Percentiles rank a stretch among this genome's conserved stretches.
Conservation (phyloP, 92 coral and sea anemone species). For the Epizoanthus illoricatus region DNA sequence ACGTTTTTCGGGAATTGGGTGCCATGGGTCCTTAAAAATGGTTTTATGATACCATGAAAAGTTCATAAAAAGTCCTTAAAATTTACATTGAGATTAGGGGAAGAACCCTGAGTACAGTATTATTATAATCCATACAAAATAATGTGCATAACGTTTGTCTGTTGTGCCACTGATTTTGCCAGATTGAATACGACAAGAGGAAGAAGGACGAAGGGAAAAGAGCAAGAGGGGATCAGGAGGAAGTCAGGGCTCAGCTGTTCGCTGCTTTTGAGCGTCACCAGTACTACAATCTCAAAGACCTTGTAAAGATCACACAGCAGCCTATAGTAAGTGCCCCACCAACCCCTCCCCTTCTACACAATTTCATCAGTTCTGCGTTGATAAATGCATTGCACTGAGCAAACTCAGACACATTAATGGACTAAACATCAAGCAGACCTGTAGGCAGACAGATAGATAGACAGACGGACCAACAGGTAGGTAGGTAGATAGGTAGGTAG, state of each 20-base stretch:
- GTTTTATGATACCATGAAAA: too few species aligned
- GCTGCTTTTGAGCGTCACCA: constrained; percentile 99
- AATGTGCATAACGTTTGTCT: neutral
- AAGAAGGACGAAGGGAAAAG: constrained; percentile 95
- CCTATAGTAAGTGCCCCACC: constrained; percentile 77
- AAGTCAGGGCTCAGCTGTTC: constrained; percentile 88
- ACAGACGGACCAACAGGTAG: too few species aligned
- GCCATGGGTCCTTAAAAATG: too few species aligned
- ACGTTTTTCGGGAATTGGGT: too few species aligned
- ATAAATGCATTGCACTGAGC: too few species aligned
- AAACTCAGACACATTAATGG: neutral
- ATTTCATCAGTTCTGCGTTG: too few species aligned
- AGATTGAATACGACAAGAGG: constrained; percentile 92
- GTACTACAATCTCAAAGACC: constrained; percentile 91
- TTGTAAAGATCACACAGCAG: constrained; percentile 89
- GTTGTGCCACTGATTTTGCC: constrained; percentile 1
- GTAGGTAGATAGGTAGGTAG: too few species aligned
- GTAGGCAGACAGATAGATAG: too few species aligned
- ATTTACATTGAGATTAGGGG: too few species aligned
- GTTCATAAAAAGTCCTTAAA: too few species aligned
- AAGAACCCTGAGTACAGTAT: neutral
- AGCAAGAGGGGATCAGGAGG: constrained; percentile 87
- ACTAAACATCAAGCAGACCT: neutral
- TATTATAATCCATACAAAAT: neutral
- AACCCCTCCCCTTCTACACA: neutral